A percentile compares a stretch with the other conserved stretches of the same genome.
phyloP scores from a whole-genome alignment of 1,140 invertebrate species.

The Rhopalosiphum padi region DNA sequence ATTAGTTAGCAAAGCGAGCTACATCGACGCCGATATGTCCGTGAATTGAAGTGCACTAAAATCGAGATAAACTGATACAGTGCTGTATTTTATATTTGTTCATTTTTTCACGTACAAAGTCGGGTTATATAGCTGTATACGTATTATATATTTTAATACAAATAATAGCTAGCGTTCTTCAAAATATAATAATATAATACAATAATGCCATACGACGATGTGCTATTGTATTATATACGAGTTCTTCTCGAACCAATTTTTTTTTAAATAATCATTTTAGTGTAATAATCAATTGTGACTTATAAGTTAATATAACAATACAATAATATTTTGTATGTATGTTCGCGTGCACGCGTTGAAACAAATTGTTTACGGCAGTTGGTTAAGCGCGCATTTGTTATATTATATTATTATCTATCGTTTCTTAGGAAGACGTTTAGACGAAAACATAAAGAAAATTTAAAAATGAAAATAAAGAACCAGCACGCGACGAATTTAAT shows the following conservation, averaged over 20 bases:
- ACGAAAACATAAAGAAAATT: conserved; percentile 9
- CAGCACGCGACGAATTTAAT: not conserved
- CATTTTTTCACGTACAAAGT: too few species aligned
- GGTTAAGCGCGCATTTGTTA: not conserved
- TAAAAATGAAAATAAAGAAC: not conserved
- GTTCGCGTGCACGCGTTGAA: not conserved
- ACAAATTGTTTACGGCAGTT: not conserved
- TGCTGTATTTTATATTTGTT: too few species aligned
- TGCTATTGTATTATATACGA: not conserved
- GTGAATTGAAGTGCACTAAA: too few species aligned
- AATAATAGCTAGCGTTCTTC: too few species aligned
- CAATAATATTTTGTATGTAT: not conserved
- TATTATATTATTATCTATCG: not conserved
- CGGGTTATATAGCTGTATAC: too few species aligned
- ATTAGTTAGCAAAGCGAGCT: too few species aligned
- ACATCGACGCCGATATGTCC: too few species aligned
- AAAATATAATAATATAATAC: too few species aligned
- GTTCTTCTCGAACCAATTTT: not conserved
- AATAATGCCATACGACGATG: not conserved
- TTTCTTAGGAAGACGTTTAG: conserved; percentile 23
- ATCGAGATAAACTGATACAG: too few species aligned
- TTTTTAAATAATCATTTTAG: not conserved
- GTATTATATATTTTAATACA: too few species aligned
- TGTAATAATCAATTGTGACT: not conserved
- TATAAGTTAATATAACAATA: not conserved